phyloP scores from a whole-genome alignment of 2,888 invertebrate genomes.

The Omphaloscelis lunosa region DNA sequence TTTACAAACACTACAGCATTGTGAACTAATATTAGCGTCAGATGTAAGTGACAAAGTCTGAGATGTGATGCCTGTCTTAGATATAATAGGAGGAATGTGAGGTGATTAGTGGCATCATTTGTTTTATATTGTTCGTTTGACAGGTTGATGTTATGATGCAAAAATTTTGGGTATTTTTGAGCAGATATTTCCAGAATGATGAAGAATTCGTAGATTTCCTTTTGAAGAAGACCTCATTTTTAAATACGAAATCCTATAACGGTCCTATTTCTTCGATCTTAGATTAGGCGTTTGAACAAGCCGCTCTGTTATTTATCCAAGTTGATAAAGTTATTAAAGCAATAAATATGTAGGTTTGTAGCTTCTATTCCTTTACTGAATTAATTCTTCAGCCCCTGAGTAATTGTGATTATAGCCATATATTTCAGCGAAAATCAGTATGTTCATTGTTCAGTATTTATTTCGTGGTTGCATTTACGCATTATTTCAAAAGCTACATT shows the following conservation, averaged over 20 bases:
- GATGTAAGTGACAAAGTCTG: slow-evolving; percentile 28
- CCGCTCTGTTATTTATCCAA: neutral
- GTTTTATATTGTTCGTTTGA: slow-evolving; percentile 40
- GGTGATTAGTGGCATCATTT: slow-evolving; percentile 45
- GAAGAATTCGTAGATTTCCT: neutral
- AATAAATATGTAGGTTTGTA: too few species aligned
- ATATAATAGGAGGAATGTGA: slow-evolving; percentile 56
- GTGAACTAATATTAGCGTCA: slow-evolving; percentile 59
- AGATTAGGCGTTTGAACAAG: neutral
- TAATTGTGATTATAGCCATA: neutral
- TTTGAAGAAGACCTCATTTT: too few species aligned
- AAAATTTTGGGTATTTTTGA: slow-evolving; percentile 27
- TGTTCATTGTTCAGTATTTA: neutral
- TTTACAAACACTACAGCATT: slow-evolving; percentile 61
- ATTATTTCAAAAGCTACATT: neutral
- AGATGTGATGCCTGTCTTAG: slow-evolving; percentile 32
- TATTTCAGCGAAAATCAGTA: neutral
- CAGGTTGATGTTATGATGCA: neutral
- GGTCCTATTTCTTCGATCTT: neutral
- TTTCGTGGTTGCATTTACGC: neutral
- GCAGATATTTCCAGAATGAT: neutral
- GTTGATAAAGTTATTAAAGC: neutral
- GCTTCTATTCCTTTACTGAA: neutral
- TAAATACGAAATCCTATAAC: neutral
- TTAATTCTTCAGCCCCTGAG: too few species aligned